These are phyloP conservation scores for Notarius lentiginosus DNA, from an alignment of 2,113 vertebrate species.

Conservation along the genomic window DNA sequence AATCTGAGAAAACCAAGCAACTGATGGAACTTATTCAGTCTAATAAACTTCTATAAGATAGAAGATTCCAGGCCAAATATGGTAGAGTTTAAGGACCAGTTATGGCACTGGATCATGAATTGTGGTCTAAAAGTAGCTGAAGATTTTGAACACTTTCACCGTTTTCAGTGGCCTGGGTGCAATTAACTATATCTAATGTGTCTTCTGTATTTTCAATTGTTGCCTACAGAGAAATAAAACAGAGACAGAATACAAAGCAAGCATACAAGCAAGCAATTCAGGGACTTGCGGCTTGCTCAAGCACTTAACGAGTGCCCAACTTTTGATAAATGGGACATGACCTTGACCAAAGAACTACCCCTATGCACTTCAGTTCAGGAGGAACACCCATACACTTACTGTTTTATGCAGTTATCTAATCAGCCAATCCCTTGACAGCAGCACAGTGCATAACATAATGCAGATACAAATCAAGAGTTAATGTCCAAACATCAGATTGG, in stretches of 20 bases:
- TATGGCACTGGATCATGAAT: not conserved
- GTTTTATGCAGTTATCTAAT: too few species aligned
- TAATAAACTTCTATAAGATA: too few species aligned
- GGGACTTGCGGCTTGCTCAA: not conserved
- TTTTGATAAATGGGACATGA: constrained; percentile 16
- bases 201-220: not conserved
- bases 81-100: not conserved
- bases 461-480: too few species aligned
- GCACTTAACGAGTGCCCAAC: too few species aligned
- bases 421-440: too few species aligned
- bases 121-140: not conserved
- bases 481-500: too few species aligned
- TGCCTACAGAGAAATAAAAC: not conserved
- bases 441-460: too few species aligned
- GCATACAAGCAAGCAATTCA: not conserved
- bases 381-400: not conserved
- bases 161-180: not conserved
- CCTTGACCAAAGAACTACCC: not conserved
- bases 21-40: not conserved
- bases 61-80: not conserved
- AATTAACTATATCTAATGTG: not conserved
- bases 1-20: not conserved
- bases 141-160: not conserved
- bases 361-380: not conserved
- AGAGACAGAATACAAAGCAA: not conserved